Percentiles rank a stretch among this genome's conserved stretches.
Evolutionary conservation across 2,113 vertebrate species (phyloP).

Genomic region (Cinclus cinclus): DNA sequence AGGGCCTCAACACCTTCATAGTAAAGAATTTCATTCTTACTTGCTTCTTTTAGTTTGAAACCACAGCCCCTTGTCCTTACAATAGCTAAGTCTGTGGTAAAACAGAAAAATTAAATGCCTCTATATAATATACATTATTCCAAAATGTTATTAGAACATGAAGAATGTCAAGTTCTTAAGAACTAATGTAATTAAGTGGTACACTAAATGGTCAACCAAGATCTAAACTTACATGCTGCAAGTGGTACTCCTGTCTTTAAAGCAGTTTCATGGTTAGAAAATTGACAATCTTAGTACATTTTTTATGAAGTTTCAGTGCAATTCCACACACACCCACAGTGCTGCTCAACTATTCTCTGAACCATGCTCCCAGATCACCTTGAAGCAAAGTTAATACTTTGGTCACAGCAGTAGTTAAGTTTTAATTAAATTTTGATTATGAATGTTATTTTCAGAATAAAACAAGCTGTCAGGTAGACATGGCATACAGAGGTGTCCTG

Average conservation of each 20-base stretch:
- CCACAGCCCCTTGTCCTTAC: not conserved
- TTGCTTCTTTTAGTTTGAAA: not conserved
- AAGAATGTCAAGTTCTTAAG: not conserved
- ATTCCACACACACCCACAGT: not conserved
- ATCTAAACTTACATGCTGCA: not conserved
- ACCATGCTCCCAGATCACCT: not conserved
- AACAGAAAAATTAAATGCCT: not conserved
- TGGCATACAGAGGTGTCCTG: not conserved
- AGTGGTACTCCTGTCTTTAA: not conserved
- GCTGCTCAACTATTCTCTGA: not conserved
- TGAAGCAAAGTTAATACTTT: not conserved
- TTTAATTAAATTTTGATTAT: not conserved
- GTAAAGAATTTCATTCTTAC: not conserved
- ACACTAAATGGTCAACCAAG: not conserved
- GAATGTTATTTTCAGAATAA: not conserved
- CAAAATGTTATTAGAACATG: not conserved
- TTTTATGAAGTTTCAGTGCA: not conserved
- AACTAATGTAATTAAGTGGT: not conserved
- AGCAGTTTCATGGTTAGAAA: not conserved
- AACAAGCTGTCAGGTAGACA: not conserved
- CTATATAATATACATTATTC: not conserved
- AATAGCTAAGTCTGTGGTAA: not conserved
- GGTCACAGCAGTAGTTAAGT: not conserved
- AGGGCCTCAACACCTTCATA: accelerated
- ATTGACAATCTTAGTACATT: not conserved